Percentiles rank a stretch among this genome's conserved stretches.
These are phyloP conservation scores for Patella vulgata DNA, from an alignment of 1,140 invertebrate genomes.

Conservation along the genomic window DNA sequence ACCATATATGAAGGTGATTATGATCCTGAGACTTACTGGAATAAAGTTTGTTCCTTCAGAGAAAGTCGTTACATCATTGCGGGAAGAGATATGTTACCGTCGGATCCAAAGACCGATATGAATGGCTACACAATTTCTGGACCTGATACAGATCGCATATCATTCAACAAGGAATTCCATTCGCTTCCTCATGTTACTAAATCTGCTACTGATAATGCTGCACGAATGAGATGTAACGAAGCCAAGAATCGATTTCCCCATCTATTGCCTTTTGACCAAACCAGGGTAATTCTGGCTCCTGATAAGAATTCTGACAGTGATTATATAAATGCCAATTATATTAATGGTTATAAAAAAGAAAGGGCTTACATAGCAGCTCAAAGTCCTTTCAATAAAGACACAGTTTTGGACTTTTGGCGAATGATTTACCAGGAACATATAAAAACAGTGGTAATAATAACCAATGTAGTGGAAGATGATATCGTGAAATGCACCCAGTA, in stretches of 20 bases:
- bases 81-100: conserved; percentile 43
- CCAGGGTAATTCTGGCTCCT: conserved; percentile 43
- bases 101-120: conserved; percentile 20
- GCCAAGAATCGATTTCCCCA: conserved; percentile 59
- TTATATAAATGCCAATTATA: conserved; percentile 93
- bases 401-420: conserved; percentile 61
- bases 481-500: conserved; percentile 66
- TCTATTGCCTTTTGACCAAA: conserved; percentile 63
- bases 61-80: conserved; percentile 51
- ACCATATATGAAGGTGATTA: conserved; percentile 27
- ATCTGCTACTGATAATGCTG: conserved; percentile 33
- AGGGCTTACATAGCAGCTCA: conserved; percentile 63
- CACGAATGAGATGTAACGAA: conserved; percentile 34
- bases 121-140: conserved; percentile 20
- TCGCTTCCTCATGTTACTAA: conserved; percentile 42
- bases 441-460: conserved; percentile 57
- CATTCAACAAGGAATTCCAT: conserved; percentile 59
- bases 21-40: conserved; percentile 55
- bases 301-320: conserved; percentile 71
- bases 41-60: conserved; percentile 44
- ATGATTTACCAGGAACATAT: conserved; percentile 59
- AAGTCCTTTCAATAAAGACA: conserved; percentile 63
- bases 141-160: conserved; percentile 28
- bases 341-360: conserved; percentile 25
- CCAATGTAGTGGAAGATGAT: conserved; percentile 59